Conservation (phyloP, 2,888 invertebrate genomes). For the Dusona sp. region DNA sequence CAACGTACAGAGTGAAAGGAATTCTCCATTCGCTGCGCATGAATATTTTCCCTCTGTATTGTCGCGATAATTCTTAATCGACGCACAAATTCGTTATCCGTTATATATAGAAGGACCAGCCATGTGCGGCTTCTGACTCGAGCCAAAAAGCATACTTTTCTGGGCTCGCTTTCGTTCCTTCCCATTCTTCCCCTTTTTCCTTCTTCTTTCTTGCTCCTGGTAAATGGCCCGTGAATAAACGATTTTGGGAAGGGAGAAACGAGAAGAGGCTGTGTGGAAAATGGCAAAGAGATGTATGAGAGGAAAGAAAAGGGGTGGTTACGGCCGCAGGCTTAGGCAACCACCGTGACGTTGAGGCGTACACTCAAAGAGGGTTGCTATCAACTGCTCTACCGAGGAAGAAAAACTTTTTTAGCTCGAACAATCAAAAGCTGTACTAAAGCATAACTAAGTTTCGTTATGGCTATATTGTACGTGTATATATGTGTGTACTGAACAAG, state of each 20-base stretch:
- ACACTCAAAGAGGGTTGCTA: conserved; percentile 34
- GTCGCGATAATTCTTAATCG: conserved; percentile 56
- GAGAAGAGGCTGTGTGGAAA: conserved; percentile 26
- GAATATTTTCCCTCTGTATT: neutral
- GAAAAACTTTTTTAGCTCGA: conserved; percentile 46
- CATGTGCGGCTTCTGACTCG: conserved; percentile 21
- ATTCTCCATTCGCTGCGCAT: conserved; percentile 41
- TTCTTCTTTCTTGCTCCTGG: conserved; percentile 32
- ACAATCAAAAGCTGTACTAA: conserved; percentile 26
- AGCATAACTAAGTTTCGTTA: conserved; percentile 25
- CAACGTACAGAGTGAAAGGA: conserved; percentile 36
- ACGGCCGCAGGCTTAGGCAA: conserved; percentile 41
- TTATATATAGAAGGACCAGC: conserved; percentile 26
- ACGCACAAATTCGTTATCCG: conserved; percentile 57
- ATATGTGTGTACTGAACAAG: conserved; percentile 8
- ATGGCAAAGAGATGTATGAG: conserved; percentile 38
- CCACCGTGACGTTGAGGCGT: conserved; percentile 31
- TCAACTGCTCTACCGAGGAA: conserved; percentile 39
- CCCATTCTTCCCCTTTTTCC: neutral
- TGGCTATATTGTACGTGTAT: neutral
- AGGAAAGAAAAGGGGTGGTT: conserved; percentile 57
- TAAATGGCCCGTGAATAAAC: conserved; percentile 67
- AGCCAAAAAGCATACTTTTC: conserved; percentile 56
- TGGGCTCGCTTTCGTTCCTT: neutral
- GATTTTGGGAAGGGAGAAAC: conserved; percentile 54